A percentile compares a stretch with the other conserved stretches of the same genome.
These are phyloP conservation scores for Aspiorhynchus laticeps DNA, from an alignment of 2,113 vertebrate species.

Conservation along the genomic window DNA sequence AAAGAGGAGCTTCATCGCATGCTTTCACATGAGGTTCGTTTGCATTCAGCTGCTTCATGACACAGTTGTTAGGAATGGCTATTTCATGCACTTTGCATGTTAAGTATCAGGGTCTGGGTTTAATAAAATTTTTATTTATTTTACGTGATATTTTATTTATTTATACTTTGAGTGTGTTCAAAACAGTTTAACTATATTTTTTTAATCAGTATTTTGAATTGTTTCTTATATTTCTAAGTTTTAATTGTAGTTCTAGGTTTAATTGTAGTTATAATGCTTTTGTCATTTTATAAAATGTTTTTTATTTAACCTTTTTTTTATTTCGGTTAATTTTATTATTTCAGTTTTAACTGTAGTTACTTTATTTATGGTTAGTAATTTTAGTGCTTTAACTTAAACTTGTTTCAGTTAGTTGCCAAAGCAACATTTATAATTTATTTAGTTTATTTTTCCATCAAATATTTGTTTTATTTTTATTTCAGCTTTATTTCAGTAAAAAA, in stretches of 20 bases:
- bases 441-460: not conserved
- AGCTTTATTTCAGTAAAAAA: not conserved
- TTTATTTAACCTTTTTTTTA: not conserved
- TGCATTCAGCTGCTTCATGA: not conserved
- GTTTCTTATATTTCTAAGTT: not conserved
- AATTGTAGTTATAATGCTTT: not conserved
- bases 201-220: not conserved
- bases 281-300: not conserved
- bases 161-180: not conserved
- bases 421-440: not conserved
- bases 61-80: not conserved
- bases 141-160: not conserved
- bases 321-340: not conserved
- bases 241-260: not conserved
- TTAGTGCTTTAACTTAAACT: not conserved
- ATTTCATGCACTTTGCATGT: not conserved
- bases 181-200: too few species aligned
- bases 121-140: not conserved
- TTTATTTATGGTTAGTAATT: not conserved
- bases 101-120: not conserved
- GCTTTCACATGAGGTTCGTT: slow-evolving; percentile 83
- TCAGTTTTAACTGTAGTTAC: not conserved
- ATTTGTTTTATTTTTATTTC: not conserved
- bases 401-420: not conserved
- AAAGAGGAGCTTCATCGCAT: slow-evolving; percentile 82